Conservation (phyloP, 2,888 invertebrate species). For the Allolobophora icterica region DNA sequence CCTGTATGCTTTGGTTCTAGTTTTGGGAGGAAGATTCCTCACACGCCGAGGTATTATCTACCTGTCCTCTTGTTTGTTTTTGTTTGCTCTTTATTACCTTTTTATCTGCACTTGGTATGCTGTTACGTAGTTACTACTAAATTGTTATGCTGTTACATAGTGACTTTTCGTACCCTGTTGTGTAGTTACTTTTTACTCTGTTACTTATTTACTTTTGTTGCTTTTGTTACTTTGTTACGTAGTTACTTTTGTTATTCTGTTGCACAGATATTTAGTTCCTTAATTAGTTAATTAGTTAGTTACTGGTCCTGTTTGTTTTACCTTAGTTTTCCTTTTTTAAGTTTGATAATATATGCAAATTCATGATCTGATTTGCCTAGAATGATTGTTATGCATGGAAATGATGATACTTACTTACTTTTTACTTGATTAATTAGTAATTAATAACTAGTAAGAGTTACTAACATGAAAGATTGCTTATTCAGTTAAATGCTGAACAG, state of each 20-base stretch:
- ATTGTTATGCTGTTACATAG: too few relatives aligned
- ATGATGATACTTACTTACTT: not conserved
- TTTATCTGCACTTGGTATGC: too few relatives aligned
- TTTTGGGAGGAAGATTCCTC: conserved; percentile 2
- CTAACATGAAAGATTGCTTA: too few relatives aligned
- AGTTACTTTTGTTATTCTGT: not conserved
- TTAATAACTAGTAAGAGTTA: not conserved
- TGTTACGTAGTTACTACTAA: too few relatives aligned
- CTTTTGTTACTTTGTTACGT: not conserved
- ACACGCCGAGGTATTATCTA: not conserved
- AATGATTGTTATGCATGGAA: not conserved
- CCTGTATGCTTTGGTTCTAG: not conserved
- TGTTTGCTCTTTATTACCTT: not conserved
- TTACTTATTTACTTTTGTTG: too few relatives aligned
- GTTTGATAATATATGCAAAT: not conserved
- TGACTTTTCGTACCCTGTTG: too few relatives aligned
- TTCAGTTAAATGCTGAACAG: not conserved
- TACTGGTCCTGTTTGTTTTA: not conserved
- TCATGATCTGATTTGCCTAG: not conserved
- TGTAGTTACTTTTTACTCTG: too few relatives aligned
- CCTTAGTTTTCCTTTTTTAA: not conserved
- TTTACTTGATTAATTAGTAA: not conserved
- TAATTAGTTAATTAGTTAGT: not conserved
- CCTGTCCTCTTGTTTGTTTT: not conserved
- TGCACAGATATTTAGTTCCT: not conserved